These are phyloP conservation scores for Cantharis lateralis DNA, from an alignment of 2,888 invertebrate genomes.

Conservation along the genomic window DNA sequence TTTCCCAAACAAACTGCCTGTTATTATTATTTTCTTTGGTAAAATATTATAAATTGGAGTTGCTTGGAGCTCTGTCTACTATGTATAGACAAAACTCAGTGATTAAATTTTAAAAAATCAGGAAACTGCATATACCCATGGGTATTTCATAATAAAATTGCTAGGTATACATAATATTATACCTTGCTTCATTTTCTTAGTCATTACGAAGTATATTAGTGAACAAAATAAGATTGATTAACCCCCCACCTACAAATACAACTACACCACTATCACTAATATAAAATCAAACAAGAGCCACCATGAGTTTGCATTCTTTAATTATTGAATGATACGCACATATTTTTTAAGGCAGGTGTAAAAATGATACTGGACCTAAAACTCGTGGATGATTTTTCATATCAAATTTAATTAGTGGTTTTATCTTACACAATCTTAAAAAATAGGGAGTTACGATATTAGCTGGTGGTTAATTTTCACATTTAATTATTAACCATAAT, in stretches of 20 bases:
- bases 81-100: too few relatives aligned
- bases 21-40: too few relatives aligned
- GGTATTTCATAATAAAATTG: too few relatives aligned
- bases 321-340: conserved; percentile 38
- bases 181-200: not conserved
- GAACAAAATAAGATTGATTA: not conserved
- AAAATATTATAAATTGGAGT: too few relatives aligned
- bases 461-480: not conserved
- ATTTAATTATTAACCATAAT: conserved; percentile 22
- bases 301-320: conserved; percentile 36
- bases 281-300: conserved; percentile 31
- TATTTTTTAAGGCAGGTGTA: conserved; percentile 37
- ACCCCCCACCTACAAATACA: not conserved
- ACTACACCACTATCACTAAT: not conserved
- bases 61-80: too few relatives aligned
- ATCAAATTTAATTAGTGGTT: conserved; percentile 32
- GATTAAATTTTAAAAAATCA: too few relatives aligned
- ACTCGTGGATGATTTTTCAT: conserved; percentile 28
- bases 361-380: conserved; percentile 22
- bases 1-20: too few relatives aligned
- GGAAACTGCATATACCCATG: too few relatives aligned
- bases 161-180: not conserved
- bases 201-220: not conserved
- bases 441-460: not conserved
- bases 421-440: conserved; percentile 14